Percentiles rank a stretch among this genome's conserved stretches.
Evolutionary conservation across 2,888 invertebrate genomes (phyloP).

Genomic region (Sminthurinus aureus): DNA sequence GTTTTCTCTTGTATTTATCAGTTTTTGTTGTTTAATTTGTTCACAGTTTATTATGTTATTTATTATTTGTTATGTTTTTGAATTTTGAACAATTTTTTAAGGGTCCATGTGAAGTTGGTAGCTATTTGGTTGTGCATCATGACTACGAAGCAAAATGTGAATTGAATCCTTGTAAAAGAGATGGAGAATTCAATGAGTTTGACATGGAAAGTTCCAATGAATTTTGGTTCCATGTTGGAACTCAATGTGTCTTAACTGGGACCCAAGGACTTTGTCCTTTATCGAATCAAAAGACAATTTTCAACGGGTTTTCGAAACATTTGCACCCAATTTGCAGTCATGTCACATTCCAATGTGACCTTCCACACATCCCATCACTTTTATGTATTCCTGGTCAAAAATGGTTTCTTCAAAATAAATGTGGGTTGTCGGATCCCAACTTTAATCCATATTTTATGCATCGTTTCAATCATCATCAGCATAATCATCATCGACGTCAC

Average conservation of each 20-base stretch:
- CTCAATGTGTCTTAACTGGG: background rate
- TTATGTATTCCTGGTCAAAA: conserved; percentile 30
- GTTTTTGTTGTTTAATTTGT: background rate
- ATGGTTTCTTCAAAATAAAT: background rate
- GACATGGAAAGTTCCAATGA: background rate
- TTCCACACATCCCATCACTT: conserved; percentile 18
- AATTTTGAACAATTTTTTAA: background rate
- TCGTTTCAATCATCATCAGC: background rate
- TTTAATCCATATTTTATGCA: background rate
- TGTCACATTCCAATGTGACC: background rate
- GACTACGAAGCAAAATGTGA: conserved; percentile 9
- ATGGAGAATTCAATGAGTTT: conserved; percentile 13
- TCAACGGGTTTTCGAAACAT: conserved; percentile 16
- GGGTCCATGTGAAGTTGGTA: conserved; percentile 13
- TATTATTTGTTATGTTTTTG: background rate
- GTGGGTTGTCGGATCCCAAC: conserved; percentile 2
- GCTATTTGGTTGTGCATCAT: background rate
- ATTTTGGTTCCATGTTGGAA: conserved; percentile 21
- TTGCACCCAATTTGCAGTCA: conserved; percentile 10
- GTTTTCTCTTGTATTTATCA: background rate
- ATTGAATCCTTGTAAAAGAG: background rate
- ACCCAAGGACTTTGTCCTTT: conserved; percentile 18
- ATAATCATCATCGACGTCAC: background rate
- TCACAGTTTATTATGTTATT: background rate
- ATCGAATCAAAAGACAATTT: conserved; percentile 11